These are phyloP conservation scores for Cyanoramphus novaezelandiae DNA, from an alignment of 2,113 vertebrate species.

Conservation along the genomic window DNA sequence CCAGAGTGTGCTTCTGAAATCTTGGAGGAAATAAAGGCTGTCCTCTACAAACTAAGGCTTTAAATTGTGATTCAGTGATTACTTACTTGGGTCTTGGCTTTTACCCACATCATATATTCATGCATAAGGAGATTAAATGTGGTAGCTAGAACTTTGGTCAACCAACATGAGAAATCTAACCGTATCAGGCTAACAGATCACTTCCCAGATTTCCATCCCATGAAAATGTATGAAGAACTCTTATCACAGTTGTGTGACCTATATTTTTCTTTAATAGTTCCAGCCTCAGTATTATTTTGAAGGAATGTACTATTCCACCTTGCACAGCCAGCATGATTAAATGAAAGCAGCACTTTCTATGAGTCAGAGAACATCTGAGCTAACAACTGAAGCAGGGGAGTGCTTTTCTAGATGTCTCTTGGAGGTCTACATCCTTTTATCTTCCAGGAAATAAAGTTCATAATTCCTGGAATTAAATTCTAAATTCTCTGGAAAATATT, in stretches of 20 bases:
- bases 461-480: background rate
- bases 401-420: background rate
- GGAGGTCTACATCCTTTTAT: background rate
- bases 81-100: background rate
- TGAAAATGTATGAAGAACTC: background rate
- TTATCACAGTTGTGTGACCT: background rate
- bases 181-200: background rate
- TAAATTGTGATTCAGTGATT: background rate
- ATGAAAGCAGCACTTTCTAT: background rate
- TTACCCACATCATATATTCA: background rate
- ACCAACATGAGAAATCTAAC: background rate
- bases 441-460: background rate
- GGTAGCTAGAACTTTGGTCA: background rate
- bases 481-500: background rate
- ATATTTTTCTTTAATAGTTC: background rate
- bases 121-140: background rate
- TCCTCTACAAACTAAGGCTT: background rate
- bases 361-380: background rate
- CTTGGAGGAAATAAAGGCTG: background rate
- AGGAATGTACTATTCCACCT: background rate
- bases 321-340: background rate
- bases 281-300: background rate
- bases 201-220: background rate
- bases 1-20: background rate
- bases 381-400: background rate